A percentile compares a stretch with the other conserved stretches of the same genome.
Conservation (phyloP, 2,797 vertebrate genomes). For the Acipenser oxyrinchus region DNA sequence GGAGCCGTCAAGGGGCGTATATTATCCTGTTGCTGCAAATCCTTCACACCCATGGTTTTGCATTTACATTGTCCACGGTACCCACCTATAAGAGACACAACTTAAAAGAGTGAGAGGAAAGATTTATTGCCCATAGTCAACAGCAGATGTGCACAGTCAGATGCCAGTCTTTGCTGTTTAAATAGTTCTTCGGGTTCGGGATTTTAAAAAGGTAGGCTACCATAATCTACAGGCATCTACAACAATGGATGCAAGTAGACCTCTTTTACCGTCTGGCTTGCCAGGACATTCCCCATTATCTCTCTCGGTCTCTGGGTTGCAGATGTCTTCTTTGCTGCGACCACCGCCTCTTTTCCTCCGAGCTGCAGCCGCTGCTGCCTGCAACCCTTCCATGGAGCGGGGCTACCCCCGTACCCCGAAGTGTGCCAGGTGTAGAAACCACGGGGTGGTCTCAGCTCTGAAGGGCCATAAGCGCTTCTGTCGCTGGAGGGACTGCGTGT, state of each 20-base stretch:
- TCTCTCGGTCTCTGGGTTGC: conserved; percentile 37
- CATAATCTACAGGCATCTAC: not conserved
- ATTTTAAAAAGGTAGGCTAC: not conserved
- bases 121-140: not conserved
- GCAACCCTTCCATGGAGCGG: conserved; percentile 49
- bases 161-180: too few species aligned
- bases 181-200: conserved; percentile 7
- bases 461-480: conserved; percentile 90
- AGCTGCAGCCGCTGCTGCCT: conserved; percentile 38
- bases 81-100: too few species aligned
- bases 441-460: conserved; percentile 80
- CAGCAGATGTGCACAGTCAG: conserved; percentile 20
- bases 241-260: conserved; percentile 38
- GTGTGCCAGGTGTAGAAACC: conserved; percentile 82
- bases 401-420: conserved; percentile 76
- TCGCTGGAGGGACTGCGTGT: conserved; percentile 82
- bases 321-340: conserved; percentile 56
- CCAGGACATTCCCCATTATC: conserved; percentile 30
- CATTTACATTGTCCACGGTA: too few species aligned
- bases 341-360: conserved; percentile 65
- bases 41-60: too few species aligned
- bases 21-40: too few species aligned
- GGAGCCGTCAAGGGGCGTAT: too few species aligned
- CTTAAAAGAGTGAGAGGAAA: too few species aligned
- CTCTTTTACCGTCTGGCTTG: conserved; percentile 29